Conservation (phyloP, 2,113 vertebrate genomes). For the Bothrops jararaca region DNA sequence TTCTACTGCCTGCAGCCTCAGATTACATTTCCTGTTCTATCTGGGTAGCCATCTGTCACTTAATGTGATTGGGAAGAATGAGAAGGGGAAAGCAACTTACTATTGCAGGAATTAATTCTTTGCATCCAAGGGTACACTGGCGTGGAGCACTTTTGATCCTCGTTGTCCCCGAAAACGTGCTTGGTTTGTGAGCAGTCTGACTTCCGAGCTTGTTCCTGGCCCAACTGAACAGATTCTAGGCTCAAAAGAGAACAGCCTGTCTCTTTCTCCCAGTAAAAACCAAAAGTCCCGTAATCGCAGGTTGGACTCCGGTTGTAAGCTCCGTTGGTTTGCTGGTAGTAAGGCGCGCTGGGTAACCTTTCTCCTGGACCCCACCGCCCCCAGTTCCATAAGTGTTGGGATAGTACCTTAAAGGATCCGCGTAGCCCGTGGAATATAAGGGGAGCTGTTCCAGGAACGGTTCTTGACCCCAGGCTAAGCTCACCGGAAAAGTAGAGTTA, state of each 20-base stretch:
- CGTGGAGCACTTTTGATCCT: constrained; percentile 91
- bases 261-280: constrained; percentile 91
- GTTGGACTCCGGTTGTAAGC: constrained; percentile 84
- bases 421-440: constrained; percentile 96
- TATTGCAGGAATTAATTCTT: constrained; percentile 92
- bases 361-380: constrained; percentile 84
- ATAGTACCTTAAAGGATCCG: constrained; percentile 94
- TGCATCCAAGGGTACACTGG: constrained; percentile 95
- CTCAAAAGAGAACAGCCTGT: constrained; percentile 80
- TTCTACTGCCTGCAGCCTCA: neutral
- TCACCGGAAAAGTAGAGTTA: constrained; percentile 99
- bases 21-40: neutral
- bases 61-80: too few relatives aligned
- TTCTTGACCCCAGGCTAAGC: constrained; percentile 96
- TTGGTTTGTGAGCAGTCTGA: constrained; percentile 88
- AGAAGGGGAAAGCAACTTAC: constrained; percentile 74
- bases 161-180: constrained; percentile 81
- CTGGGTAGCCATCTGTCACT: too few relatives aligned
- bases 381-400: constrained; percentile 84
- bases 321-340: constrained; percentile 86
- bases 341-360: constrained; percentile 87
- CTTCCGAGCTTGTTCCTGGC: constrained; percentile 84
- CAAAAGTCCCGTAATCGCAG: constrained; percentile 86
- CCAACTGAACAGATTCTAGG: constrained; percentile 82
- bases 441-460: constrained; percentile 98